Evolutionary conservation across 1,140 invertebrate species (phyloP), one percentile per base, ranked within the genome.

Genomic region (Dermatophagoides farinae): DNA sequence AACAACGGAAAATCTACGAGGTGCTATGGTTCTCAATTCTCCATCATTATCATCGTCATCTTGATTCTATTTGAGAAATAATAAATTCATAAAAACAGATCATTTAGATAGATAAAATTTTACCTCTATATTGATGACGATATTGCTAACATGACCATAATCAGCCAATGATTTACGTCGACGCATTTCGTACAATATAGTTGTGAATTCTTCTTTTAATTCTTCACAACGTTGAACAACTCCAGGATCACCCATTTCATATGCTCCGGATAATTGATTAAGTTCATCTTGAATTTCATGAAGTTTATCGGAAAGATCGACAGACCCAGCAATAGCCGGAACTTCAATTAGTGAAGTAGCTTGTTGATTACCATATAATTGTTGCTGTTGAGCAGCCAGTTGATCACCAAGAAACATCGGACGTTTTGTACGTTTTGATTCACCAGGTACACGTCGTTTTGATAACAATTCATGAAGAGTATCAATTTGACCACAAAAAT

Each of bases 401-500:
- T 50, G 25, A 11, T 11, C 20, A 16, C 41, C 25, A 16, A 47
- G 47, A 40, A 49, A 60, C 44, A 23, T 60, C 5, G 44, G 50
- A 1, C 44, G 1, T 52, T 60, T 62, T 61, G 37, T 61, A 61
- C 68, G 60, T 67, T 66, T 50, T 65, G 64, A 67, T 72, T 77
- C 76, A 22, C 76, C 76, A 0, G 77, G 76, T 12, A 77, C 72
- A 61, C 76, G 66, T 43, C 76, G 64, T 61, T 75, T 70, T 11
- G 73, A 69, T 38, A 78, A 67, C 14, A 77, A 68, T 37, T 72
- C 68, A 39, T 72, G 74, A 52, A 78, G 64, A 22, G 70, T 69
- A 40, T 75, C 69, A 57, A 78, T 69, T 75, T 78, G 65, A n/a
- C 64, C 44, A 51, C 55, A 58, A 39, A 65, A 51, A 37, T 51